phyloP scores from a whole-genome alignment of 35 echinoderm and acorn worm species.

The Chiridota heheva region DNA sequence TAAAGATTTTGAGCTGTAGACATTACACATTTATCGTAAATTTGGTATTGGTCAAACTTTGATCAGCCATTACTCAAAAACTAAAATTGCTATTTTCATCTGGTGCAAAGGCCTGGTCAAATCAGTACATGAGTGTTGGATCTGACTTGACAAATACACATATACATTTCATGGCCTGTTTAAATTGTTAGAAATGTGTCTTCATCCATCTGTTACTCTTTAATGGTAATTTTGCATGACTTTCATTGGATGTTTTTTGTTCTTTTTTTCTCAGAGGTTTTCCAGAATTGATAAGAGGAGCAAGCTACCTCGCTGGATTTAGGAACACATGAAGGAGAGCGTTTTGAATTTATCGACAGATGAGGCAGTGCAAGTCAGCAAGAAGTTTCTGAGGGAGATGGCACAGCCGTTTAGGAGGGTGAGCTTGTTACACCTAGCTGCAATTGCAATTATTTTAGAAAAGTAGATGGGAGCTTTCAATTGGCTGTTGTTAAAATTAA shows the following conservation, averaged over 20 bases:
- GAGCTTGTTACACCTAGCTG: neutral
- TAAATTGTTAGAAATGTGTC: neutral
- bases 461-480: neutral
- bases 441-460: neutral
- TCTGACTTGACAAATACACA: too few relatives aligned
- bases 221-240: neutral
- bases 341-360: conserved; percentile 85
- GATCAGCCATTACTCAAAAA: too few relatives aligned
- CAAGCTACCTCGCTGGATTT: conserved; percentile 89
- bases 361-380: conserved; percentile 88
- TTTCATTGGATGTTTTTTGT: too few relatives aligned
- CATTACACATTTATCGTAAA: too few relatives aligned
- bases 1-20: too few relatives aligned
- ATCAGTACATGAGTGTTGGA: too few relatives aligned
- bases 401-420: conserved; percentile 93
- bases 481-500: neutral
- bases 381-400: conserved; percentile 93
- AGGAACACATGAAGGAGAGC: conserved; percentile 93
- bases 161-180: too few relatives aligned
- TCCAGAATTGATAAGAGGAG: conserved; percentile 83
- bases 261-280: conserved; percentile 78
- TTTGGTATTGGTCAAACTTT: too few relatives aligned
- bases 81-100: too few relatives aligned
- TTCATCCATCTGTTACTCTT: neutral
- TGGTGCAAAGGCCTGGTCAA: too few relatives aligned